Percentiles rank a stretch among this genome's conserved stretches.
phyloP scores from a whole-genome alignment of 2,113 vertebrate genomes.

The Sialia sialis region DNA sequence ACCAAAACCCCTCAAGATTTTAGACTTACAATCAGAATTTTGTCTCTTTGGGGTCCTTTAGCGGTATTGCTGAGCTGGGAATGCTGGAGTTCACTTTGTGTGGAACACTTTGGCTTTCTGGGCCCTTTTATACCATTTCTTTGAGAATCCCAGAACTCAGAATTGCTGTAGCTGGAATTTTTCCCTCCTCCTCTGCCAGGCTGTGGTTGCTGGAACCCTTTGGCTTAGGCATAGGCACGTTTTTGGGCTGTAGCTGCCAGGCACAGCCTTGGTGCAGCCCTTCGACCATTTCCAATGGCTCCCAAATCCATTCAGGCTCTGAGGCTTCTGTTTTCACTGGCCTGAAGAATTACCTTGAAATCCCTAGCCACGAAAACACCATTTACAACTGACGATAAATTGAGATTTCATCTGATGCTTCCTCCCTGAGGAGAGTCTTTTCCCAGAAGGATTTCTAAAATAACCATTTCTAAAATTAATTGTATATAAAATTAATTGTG shows the following conservation, averaged over 20 bases:
- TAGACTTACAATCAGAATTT: neutral
- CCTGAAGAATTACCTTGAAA: neutral
- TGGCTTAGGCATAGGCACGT: neutral
- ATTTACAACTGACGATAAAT: neutral
- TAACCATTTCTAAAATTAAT: no score
- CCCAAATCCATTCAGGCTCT: neutral
- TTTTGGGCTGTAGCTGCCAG: neutral
- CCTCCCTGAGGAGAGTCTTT: neutral
- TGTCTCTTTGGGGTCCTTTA: neutral
- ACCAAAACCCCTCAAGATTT: neutral
- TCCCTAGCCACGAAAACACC: neutral
- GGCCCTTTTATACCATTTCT: neutral
- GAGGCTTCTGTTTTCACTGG: neutral
- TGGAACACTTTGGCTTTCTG: neutral
- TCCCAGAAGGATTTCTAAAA: neutral
- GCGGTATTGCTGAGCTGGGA: neutral
- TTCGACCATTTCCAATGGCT: neutral
- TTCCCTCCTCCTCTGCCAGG: neutral
- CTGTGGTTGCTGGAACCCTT: neutral
- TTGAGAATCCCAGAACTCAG: neutral
- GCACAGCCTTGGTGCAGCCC: no score
- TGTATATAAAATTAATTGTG: no score
- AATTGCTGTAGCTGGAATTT: neutral
- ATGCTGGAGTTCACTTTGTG: neutral
- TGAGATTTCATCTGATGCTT: neutral